Base-by-base conservation (phyloP, 2,888 invertebrate species). In the Spisula subtruncata region DNA sequence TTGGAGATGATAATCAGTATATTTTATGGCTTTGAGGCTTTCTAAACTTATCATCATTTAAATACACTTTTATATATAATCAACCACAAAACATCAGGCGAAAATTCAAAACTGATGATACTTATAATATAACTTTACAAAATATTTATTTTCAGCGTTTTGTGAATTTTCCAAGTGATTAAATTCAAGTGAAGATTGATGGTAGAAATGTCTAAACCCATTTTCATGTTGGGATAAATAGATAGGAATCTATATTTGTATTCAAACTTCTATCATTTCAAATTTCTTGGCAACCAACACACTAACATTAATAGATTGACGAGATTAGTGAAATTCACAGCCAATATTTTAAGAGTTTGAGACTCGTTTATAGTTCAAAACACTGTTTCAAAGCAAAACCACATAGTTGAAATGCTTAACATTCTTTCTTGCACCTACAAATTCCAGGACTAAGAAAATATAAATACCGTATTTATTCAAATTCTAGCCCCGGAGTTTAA, bases 231-330 rank as follows among this genome's bases (percentile, higher is more conserved):
- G 35, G 35, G 32, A 75, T 35, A 75, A 75, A 35, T 75, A 25
- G 75, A 75, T 75, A 16, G 29, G 29, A 32, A 75, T 75, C 75
- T 75, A 75, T 32, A 35, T 75, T 75, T 75, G 75, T 35, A 75
- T 75, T 35, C 18, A 32, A 32, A 71, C 25, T 71, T 71, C 25
- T 29, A 71, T 71, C 32, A 71, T 71, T 71, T 10, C 14, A 71
- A 75, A 75, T 35, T 32, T 75, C 75, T 75, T 75, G 75, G 32
- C 75, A 75, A 14, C 18, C 60, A 66, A n/a, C 51, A 51, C 8
- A 66, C 60, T 66, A 66, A 66, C 25, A 25, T 66, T 66, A 66
- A n/a, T 6, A 66, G 60, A 66, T 66, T 25, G 25, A 66, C 25
- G 25, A n/a, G 60, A 66, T 66, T 66, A 66, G 25, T 66, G 25